Percentiles rank a stretch among this genome's conserved stretches.
Evolutionary conservation across 1,140 invertebrate species (phyloP).

Genomic region (Drosophila bifasciata): DNA sequence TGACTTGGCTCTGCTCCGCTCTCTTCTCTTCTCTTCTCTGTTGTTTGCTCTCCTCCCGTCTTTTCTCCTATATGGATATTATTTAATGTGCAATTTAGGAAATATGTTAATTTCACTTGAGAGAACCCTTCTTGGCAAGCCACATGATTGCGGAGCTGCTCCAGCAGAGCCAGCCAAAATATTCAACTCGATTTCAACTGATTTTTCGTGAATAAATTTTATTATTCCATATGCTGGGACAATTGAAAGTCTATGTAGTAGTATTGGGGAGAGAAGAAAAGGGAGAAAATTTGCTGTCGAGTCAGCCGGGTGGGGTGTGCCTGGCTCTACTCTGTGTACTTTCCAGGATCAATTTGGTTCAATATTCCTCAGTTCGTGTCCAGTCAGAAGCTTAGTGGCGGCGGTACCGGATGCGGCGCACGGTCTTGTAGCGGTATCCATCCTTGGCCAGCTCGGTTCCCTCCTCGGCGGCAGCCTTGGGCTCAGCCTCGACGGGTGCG

Average conservation of each 20-base stretch:
- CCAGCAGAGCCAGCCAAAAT: background rate
- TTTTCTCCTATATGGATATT: conserved; percentile 17
- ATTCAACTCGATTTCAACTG: conserved; percentile 1
- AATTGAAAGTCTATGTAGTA: conserved; percentile 17
- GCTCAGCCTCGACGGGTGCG: conserved; percentile 24
- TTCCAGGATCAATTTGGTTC: conserved; percentile 77
- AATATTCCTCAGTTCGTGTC: conserved; percentile 51
- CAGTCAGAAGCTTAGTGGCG: conserved; percentile 56
- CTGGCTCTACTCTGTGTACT: conserved; percentile 45
- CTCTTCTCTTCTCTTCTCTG: background rate
- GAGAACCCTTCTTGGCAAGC: background rate
- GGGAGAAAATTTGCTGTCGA: background rate
- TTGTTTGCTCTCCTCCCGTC: conserved; percentile 5
- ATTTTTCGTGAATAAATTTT: conserved; percentile 74
- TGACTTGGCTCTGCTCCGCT: conserved; percentile 3
- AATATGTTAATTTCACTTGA: conserved; percentile 29
- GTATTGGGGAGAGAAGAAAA: conserved; percentile 19
- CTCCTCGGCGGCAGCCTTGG: conserved; percentile 50
- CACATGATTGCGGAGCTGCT: too few relatives aligned
- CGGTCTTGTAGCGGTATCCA: conserved; percentile 80
- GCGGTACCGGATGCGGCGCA: conserved; percentile 75
- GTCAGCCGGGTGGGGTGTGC: conserved; percentile 1
- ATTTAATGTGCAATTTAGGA: conserved; percentile 67
- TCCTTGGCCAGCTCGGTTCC: conserved; percentile 72
- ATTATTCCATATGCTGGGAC: conserved; percentile 69